Conservation (phyloP, 2,113 vertebrate species). For the Platysternon megacephalum region DNA sequence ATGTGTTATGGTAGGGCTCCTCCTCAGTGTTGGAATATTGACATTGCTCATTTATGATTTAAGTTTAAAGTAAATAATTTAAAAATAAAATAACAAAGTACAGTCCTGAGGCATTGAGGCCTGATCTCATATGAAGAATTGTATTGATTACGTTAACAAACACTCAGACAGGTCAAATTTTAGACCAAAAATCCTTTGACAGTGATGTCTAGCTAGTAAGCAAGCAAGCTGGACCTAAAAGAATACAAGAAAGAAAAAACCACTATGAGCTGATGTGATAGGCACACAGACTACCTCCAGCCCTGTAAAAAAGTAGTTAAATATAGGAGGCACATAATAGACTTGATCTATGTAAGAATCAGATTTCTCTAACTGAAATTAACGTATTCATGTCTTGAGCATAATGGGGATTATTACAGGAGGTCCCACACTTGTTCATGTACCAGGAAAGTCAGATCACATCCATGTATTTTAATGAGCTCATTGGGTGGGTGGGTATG, state of each 20-base stretch:
- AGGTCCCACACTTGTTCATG: background rate
- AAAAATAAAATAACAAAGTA: background rate
- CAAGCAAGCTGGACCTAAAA: background rate
- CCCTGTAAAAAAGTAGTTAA: background rate
- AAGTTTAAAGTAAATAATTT: background rate
- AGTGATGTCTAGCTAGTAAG: background rate
- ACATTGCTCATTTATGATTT: background rate
- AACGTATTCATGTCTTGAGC: background rate
- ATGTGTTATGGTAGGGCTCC: background rate
- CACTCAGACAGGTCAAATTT: background rate
- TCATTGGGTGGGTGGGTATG: background rate
- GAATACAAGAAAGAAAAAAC: background rate
- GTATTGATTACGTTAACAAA: background rate
- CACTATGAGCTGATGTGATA: background rate
- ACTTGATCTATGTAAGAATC: background rate
- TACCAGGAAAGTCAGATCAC: background rate
- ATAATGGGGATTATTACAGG: background rate
- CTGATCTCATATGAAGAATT: background rate
- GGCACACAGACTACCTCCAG: too few species aligned
- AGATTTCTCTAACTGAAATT: background rate
- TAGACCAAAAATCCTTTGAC: background rate
- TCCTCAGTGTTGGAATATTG: background rate
- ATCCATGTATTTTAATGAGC: background rate
- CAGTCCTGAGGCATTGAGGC: background rate
- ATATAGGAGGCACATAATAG: background rate